Percentiles rank a stretch among this genome's conserved stretches.
Conservation (phyloP, 2,113 vertebrate genomes). For the Dipodomys ordii region DNA sequence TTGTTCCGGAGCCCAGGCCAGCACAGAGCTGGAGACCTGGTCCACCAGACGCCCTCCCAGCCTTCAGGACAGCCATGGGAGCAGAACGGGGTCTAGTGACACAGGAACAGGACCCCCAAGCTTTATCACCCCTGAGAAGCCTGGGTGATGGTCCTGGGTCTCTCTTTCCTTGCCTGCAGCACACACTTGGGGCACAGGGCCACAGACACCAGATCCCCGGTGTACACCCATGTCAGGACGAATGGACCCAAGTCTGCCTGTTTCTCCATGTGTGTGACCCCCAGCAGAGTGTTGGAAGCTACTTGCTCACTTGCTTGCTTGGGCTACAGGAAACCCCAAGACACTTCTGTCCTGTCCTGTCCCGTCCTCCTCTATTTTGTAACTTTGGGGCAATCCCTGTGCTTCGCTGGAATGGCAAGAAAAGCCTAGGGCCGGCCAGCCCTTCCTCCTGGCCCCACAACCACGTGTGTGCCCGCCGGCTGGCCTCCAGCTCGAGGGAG, state of each 20-base stretch:
- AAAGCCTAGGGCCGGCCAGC: background rate
- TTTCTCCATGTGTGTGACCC: rapidly evolving
- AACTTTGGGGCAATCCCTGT: too few species aligned
- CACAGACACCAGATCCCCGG: background rate
- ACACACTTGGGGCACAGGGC: too few species aligned
- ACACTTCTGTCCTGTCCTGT: background rate
- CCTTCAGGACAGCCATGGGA: too few species aligned
- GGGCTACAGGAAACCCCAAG: too few species aligned
- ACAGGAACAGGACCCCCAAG: background rate
- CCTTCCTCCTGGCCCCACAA: background rate
- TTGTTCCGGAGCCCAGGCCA: too few species aligned
- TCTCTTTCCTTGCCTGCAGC: background rate
- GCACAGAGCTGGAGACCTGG: too few species aligned
- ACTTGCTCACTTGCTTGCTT: background rate
- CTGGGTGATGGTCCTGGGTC: too few species aligned
- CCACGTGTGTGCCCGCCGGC: rapidly evolving
- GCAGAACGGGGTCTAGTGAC: too few species aligned
- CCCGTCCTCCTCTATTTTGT: background rate
- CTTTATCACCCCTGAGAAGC: background rate
- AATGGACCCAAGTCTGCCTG: rapidly evolving
- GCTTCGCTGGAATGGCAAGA: too few species aligned
- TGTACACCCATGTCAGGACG: rapidly evolving
- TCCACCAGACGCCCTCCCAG: too few species aligned
- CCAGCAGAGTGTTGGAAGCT: background rate
- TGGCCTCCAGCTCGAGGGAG: background rate